These are phyloP conservation scores for Lytechinus variegatus DNA, from an alignment of 35 echinoderm and acorn worm species.

Conservation along the genomic window DNA sequence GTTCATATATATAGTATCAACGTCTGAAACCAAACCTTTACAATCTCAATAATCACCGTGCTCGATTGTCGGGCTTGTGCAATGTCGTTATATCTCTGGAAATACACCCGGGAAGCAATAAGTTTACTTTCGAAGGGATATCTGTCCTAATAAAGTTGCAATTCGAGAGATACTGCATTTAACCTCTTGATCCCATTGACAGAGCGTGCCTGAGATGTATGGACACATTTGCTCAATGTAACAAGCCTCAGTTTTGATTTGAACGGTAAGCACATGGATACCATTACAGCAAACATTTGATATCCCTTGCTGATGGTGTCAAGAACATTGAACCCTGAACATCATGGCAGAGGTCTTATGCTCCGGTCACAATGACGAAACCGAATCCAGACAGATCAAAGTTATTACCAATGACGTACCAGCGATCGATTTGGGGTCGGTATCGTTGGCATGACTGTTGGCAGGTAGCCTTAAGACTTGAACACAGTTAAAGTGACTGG, in stretches of 20 bases:
- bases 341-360: too few species aligned
- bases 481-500: too few species aligned
- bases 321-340: not conserved
- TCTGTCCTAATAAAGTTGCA: not conserved
- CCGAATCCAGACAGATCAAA: too few species aligned
- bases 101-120: constrained; percentile 9
- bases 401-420: too few species aligned
- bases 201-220: not conserved
- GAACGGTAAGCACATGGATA: not conserved
- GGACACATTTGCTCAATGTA: not conserved
- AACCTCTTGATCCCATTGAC: not conserved
- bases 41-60: not conserved
- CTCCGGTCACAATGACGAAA: too few species aligned
- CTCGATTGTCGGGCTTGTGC: not conserved
- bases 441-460: too few species aligned
- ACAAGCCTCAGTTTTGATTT: not conserved
- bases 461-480: too few species aligned
- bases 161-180: constrained; percentile 19
- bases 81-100: not conserved
- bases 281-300: not conserved
- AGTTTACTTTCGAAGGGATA: not conserved
- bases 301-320: not conserved
- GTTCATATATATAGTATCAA: too few species aligned
- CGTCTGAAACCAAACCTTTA: not conserved
- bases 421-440: too few species aligned